Base-by-base conservation (phyloP, 2,888 invertebrate genomes). In the Acleris laterana region DNA sequence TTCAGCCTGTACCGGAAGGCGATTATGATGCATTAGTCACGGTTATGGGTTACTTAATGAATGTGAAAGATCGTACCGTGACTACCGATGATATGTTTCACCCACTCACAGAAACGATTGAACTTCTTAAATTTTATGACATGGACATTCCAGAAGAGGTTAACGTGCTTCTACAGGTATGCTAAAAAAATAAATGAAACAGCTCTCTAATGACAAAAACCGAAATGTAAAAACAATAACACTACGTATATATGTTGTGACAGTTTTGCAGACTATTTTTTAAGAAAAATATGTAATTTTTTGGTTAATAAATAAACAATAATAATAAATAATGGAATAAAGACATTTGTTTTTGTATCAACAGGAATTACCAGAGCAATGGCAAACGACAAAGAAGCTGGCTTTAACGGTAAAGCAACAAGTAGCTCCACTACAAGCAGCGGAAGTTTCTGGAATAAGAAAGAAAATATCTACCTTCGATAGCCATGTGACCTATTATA, bases 121-220 rank as follows among this genome's bases (percentile, higher is more conserved):
- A 98, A 77, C 92, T 99, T 6, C 90, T 99, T 1, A 98, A 98
- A 85, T 97, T 97, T 78, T 99, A 99, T 82, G 98, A 98, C 77
- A 98, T 98, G 94, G 99, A 99, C 84, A 97, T 99, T 81, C 98
- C 99, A 0, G 99, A 99, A 87, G 98, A 98, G 92, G 98, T 99
- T 1, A 98, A 98, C 82, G 96, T 97, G 5, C 94, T 98, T 71
- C 89, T 99, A 51, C 96, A 96, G 93, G 95, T 95, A 74, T 28
- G 62, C 61, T 17, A n/a, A 22, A 19, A 2, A 32, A 13, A 13
- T 13, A 11, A 1, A 19, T 13, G 20, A 68, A 32, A 42, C 28
- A n/a, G 42, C 13, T 38, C 38, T 5, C 13, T 44, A 44, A 62
- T 22, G 13, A 32, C 28, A 25, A 11, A 52, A 46, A 38, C 13